Evolutionary conservation across 2,888 invertebrate species (phyloP), one percentile per base, ranked within the genome.

Genomic region (Chaetoderma sp.): DNA sequence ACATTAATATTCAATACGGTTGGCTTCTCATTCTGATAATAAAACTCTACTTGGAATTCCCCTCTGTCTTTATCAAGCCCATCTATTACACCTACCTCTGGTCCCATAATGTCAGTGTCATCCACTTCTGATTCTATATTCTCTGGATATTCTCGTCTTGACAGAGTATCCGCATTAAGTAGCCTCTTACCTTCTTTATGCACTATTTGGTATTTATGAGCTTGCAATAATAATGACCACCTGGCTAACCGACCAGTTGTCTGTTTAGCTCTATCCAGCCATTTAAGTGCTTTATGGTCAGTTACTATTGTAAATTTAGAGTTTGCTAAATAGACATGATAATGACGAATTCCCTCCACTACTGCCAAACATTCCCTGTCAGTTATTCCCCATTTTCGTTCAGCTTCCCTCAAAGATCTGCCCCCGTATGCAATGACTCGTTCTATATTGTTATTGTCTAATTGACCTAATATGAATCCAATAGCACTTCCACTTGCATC

Each of bases 401-500:
- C 64, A 13, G 42, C 33, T 6, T 45, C 25, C 2, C 39, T 42
- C 16, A 71, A 42, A 8, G 66, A 30, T 28, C 63, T 50, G 28
- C 62, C 64, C 30, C 65, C 71, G 59, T 70, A 70, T 16, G 39
- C 36, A 60, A 64, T 62, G 0, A 71, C 75, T 47, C 33, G 52
- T 57, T 75, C 73, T 21, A 32, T 39, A 18, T 58, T 64, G 25
- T 64, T 16, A 1, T 64, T 47, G 57, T 69, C 69, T 18, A 33
- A 10, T 58, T 76, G 76, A 23, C 68, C 54, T 10, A 76, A 59
- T n/a, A 70, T 58, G 39, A 54, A 70, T 5, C 70, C 70, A 25
- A 75, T 54, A 5, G 67, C 68, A 0, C 27, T 0, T 23, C 58
- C 65, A 4, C 58, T 60, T 4, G 69, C 69, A 59, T 75, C 73